Base-by-base conservation (phyloP, 2,113 vertebrate species). In the Nicator chloris region DNA sequence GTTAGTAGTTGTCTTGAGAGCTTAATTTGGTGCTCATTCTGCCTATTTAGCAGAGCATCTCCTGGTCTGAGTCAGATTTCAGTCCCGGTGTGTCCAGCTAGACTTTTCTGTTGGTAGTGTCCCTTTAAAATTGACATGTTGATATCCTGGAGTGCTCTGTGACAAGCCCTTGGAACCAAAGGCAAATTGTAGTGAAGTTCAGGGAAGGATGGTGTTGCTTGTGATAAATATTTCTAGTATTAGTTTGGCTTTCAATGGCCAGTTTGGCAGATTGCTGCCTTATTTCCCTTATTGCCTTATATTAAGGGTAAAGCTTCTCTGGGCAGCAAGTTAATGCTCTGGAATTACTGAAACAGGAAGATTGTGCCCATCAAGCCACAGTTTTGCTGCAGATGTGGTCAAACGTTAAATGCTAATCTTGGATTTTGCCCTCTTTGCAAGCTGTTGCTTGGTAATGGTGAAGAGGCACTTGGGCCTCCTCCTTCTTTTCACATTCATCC, bases 111-210 rank as follows among this genome's bases (percentile, higher is more conserved):
- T 59, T 68, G 2, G 2, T 37, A 24, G 22, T 45, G 83, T 49
- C 8, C 13, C 16, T 61, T 75, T 44, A 44, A 66, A 75, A 53
- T 7, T 0, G 3, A 13, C 5, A 1, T 2, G 21, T 33, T 53
- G 19, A 4, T 69, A 9, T 30, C 11, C 16, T 77, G 1, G 18
- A 51, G 31, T 20, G 30, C 20, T 9, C 30, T 56, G 53, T 26
- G 23, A 61, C 19, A 15, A 56, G 66, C 42, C 33, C 31, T 61
- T 1, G 6, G 31, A 47, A 35, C 10, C 2, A 4, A 68, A 23
- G 28, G 39, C 0, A 0, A n/a, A 51, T 21, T 3, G 5, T 51
- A 28, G 37, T 42, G 33, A 83, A 63, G 17, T 31, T 86, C 53
- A 68, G 56, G 39, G 71, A 26, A 60, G 15, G 61, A 10, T 64